A percentile compares a stretch with the other conserved stretches of the same genome.
phyloP scores from a whole-genome alignment of 2,888 invertebrate genomes.

The Pristionchus japonicus region DNA sequence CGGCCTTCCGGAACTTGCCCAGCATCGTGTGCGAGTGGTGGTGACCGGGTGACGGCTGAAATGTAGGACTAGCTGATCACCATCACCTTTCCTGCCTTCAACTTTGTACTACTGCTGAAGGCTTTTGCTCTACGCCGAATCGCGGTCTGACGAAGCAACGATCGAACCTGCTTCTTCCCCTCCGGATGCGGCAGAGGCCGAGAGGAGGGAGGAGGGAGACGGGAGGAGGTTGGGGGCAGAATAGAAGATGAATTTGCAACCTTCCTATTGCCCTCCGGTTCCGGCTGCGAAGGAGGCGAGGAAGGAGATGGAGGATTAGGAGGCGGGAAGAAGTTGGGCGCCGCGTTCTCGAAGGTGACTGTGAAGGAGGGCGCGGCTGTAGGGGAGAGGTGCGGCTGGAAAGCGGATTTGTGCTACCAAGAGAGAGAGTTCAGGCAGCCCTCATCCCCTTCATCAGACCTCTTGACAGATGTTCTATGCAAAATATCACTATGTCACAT shows the following conservation, averaged over 20 bases:
- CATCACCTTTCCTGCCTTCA: no score
- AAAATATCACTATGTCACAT: not conserved
- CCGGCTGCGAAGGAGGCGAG: not conserved
- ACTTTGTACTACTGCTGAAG: no score
- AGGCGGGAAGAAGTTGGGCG: not conserved
- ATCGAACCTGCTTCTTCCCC: not conserved
- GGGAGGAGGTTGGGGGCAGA: no score
- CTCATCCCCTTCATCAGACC: no score
- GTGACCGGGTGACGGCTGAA: not conserved
- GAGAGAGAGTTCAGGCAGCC: no score
- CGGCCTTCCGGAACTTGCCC: conserved; percentile 56
- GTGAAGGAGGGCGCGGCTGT: not conserved
- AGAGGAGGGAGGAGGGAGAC: no score
- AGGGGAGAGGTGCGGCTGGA: not conserved
- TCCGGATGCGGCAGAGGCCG: no score
- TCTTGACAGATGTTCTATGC: no score
- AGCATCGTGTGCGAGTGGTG: conserved; percentile 33
- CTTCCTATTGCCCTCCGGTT: not conserved
- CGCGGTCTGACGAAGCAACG: no score
- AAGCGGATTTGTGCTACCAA: not conserved
- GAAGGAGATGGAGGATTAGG: not conserved
- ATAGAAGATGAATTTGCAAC: no score
- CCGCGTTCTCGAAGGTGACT: conserved; percentile 6
- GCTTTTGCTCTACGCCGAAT: no score
- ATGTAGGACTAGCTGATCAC: not conserved